Evolutionary conservation across 2,113 vertebrate species (phyloP).

Genomic region (Heloderma charlesbogerti): DNA sequence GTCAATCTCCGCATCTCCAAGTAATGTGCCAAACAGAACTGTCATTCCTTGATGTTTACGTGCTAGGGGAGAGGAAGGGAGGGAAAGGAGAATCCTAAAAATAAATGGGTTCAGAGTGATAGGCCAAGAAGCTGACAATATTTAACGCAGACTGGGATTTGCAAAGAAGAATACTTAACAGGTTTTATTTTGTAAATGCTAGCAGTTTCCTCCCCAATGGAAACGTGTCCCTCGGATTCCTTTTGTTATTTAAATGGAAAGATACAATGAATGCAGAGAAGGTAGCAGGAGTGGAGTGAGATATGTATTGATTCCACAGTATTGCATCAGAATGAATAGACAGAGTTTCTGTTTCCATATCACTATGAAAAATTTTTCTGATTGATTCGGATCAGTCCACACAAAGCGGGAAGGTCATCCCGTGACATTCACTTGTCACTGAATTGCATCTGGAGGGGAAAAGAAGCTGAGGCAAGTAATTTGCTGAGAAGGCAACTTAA

Average conservation of each 20-base stretch:
- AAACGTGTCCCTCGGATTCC: neutral
- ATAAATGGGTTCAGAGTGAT: constrained; percentile 27
- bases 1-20: constrained; percentile 7
- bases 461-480: constrained; percentile 36
- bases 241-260: constrained; percentile 5
- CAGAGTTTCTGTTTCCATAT: neutral
- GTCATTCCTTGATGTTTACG: constrained; percentile 23
- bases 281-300: neutral
- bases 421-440: neutral
- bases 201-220: neutral
- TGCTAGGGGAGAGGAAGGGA: neutral
- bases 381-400: constrained; percentile 39
- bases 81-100: constrained; percentile 16
- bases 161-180: constrained; percentile 16
- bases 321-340: constrained; percentile 27
- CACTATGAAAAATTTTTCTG: constrained; percentile 39
- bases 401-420: constrained; percentile 51
- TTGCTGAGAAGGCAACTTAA: constrained; percentile 39
- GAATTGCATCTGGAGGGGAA: constrained; percentile 16
- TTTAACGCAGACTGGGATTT: constrained; percentile 38
- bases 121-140: constrained; percentile 28
- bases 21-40: constrained; percentile 29
- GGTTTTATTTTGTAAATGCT: constrained; percentile 13
- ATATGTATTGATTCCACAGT: constrained; percentile 45
- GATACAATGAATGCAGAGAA: constrained; percentile 17